A percentile compares a stretch with the other conserved stretches of the same genome.
Conservation (phyloP, 2,888 invertebrate genomes). For the Embidobia sp. region DNA sequence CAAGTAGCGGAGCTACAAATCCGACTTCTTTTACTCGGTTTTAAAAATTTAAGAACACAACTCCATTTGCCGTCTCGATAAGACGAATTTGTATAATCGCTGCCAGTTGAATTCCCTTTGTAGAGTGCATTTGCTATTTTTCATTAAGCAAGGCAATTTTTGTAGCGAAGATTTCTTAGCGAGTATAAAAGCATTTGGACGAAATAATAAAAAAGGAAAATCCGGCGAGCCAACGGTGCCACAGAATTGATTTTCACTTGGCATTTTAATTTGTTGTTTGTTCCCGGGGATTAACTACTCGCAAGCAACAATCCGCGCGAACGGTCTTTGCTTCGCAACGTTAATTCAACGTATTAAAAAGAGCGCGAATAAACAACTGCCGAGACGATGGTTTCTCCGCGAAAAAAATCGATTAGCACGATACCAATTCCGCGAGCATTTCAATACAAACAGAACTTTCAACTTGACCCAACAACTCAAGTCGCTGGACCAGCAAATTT, state of each 20-base stretch:
- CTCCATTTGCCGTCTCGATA: slow-evolving; percentile 26
- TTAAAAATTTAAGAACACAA: slow-evolving; percentile 36
- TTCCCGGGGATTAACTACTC: no score
- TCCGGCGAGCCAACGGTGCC: no score
- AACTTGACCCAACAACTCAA: slow-evolving; percentile 34
- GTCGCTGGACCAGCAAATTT: slow-evolving; percentile 45
- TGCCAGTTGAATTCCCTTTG: not conserved
- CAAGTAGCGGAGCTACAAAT: slow-evolving; percentile 18
- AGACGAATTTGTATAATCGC: slow-evolving; percentile 41
- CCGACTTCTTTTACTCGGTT: slow-evolving; percentile 19
- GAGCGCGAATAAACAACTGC: no score
- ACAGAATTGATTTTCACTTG: no score
- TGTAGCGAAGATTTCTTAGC: not conserved
- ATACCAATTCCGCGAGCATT: slow-evolving; percentile 13
- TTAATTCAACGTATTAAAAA: no score
- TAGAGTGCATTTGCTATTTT: slow-evolving; percentile 7
- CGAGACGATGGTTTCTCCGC: not conserved
- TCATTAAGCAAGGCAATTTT: slow-evolving; percentile 25
- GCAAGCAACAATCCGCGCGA: no score
- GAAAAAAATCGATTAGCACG: slow-evolving; percentile 17
- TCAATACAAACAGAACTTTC: slow-evolving; percentile 32
- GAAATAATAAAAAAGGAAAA: no score
- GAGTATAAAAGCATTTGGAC: no score
- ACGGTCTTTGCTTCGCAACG: no score
- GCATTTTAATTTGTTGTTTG: no score